A percentile compares a stretch with the other conserved stretches of the same genome.
Evolutionary conservation across 2,113 vertebrate species (phyloP).

Genomic region (Antigone vipio): DNA sequence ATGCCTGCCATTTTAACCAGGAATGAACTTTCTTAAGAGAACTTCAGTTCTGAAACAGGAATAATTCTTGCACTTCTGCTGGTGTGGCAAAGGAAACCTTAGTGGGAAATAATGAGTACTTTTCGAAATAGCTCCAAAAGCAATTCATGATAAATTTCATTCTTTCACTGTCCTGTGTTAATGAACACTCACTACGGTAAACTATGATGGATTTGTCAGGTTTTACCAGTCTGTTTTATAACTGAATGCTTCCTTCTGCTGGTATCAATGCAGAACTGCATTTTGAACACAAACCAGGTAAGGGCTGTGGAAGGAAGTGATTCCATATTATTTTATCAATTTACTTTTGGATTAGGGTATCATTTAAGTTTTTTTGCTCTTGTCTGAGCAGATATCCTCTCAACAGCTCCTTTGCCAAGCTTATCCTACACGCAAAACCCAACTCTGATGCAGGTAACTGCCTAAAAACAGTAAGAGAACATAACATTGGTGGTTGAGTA

Average conservation of each 20-base stretch:
- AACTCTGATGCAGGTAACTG: neutral
- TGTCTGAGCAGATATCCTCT: neutral
- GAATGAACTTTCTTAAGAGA: neutral
- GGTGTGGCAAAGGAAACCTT: neutral
- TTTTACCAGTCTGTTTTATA: constrained; percentile 3
- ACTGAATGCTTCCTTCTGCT: constrained; percentile 54
- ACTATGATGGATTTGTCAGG: neutral
- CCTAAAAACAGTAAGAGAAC: neutral
- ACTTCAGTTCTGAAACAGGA: neutral
- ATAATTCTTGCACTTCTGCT: neutral
- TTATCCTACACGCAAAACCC: neutral
- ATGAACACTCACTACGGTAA: neutral
- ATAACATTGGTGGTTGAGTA: fast-evolving
- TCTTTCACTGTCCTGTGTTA: neutral
- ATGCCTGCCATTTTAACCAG: neutral
- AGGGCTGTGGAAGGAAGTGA: neutral
- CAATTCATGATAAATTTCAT: neutral
- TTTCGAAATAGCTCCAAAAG: neutral
- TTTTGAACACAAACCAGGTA: neutral
- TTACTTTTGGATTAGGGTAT: neutral
- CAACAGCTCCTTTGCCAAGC: neutral
- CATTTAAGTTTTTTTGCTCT: neutral
- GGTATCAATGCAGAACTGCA: neutral
- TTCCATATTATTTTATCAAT: neutral
- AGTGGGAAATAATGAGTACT: neutral